Evolutionary conservation across 2,113 vertebrate genomes (phyloP).

Genomic region (Monopterus albus): DNA sequence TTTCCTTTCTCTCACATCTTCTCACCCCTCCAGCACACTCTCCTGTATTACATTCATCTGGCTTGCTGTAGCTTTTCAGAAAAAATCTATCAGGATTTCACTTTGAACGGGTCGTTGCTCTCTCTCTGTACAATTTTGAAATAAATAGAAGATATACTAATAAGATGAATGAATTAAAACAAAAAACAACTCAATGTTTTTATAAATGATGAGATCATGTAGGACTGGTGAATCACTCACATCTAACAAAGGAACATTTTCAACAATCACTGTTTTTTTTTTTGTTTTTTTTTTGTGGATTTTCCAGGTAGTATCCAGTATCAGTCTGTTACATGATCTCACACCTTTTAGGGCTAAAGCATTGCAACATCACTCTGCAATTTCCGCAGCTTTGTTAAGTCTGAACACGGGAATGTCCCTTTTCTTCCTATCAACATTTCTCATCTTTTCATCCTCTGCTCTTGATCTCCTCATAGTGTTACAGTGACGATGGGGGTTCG

Average conservation of each 20-base stretch:
- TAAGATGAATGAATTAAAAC: background rate
- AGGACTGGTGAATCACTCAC: background rate
- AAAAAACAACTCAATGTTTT: background rate
- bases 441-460: conserved; percentile 25
- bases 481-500: conserved; percentile 11
- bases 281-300: too few relatives aligned
- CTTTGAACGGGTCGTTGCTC: conserved; percentile 62
- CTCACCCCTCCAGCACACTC: conserved; percentile 50
- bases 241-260: background rate
- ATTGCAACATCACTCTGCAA: conserved; percentile 21
- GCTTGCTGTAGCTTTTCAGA: conserved; percentile 43
- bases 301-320: background rate
- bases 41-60: conserved; percentile 61
- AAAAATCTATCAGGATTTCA: conserved; percentile 65
- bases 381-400: conserved; percentile 2
- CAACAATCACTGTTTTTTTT: background rate
- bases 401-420: conserved; percentile 37
- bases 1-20: conserved; percentile 49
- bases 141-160: conserved; percentile 3
- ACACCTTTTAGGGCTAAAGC: background rate
- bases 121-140: background rate
- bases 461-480: conserved; percentile 35
- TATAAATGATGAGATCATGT: background rate
- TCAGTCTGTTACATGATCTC: conserved; percentile 9
- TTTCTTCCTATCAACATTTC: conserved; percentile 24